Base-by-base conservation (phyloP, 2,113 vertebrate genomes). In the Zapus hudsonius region DNA sequence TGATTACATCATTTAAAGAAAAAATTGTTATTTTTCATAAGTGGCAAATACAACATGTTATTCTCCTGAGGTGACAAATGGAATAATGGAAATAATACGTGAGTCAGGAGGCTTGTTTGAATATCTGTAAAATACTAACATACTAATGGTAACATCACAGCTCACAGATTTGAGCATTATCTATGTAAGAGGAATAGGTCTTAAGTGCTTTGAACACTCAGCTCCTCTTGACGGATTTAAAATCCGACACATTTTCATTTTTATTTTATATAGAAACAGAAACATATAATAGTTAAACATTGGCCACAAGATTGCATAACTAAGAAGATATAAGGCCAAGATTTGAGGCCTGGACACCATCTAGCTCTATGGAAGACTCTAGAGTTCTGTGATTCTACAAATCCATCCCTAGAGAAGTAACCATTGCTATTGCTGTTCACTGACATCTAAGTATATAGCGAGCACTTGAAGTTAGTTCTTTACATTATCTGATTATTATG, bases 231-330 rank as follows among this genome's bases (percentile, higher is more conserved):
- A 47, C 33, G 73, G 2, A 9, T 67, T 91, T 89, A 44, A 82
- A 89, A 72, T 29, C 74, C 47, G 38, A 59, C 42, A 70, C 57
- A 40, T 70, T 73, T 44, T 76, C 40, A 79, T 84, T 95, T 40
- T n/a, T 47, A 57, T 63, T 90, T 90, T 78, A 61, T 80, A 78
- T 10, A 70, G 66, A 92, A 93, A 66, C 40, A 88, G 61, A 78
- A 25, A 15, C 31, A 61, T 1, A 86, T n/a, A 38, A 59, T 36
- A 15, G 36, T 66, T 87, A 95, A 59, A 38, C 78, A 90, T 47
- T 23, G 63, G 75, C 27, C 75, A 23, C 36, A 7, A 84, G 9
- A 4, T 57, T 63, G 27, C 55, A 36, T 23, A 86, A 76, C n/a
- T 63, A n/a, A 31, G 11, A 57, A 25, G 17, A 61, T 13, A 84